Evolutionary conservation across 2,797 vertebrate genomes (phyloP), one percentile per base, ranked within the genome.

Genomic region (Paratrypauchen microcephalus): DNA sequence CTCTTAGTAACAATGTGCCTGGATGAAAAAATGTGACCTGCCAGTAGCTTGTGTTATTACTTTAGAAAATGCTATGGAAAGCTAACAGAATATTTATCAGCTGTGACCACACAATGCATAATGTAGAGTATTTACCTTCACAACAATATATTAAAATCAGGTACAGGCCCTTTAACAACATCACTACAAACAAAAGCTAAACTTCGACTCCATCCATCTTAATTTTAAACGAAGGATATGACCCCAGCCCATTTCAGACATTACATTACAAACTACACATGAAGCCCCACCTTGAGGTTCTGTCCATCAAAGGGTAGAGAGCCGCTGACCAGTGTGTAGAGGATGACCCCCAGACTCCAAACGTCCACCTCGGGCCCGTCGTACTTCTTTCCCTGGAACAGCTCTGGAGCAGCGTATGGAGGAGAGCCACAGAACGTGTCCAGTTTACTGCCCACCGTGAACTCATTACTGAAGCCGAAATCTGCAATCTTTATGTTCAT

Each of bases 401-500:
- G 96, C 77, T 99, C 97, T 0, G 98, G 97, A 76, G 97, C 97
- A 69, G 97, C 97, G 19, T 99, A 99, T 0, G 98, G 98, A 5
- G 98, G 98, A 69, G 97, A 98, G 81, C 98, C 98, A 70, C 98
- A 99, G 89, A 99, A 99, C 0, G 97, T 99, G 86, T 99, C 98
- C 92, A 99, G 93, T 92, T 99, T 99, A 87, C 95, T 97, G 80
- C 97, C 97, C 15, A 98, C 92, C 60, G 96, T 98, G 91, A 99
- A 99, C 92, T 99, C 97, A 41, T 99, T 99, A 87, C 98, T 99
- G 90, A 99, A 99, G 86, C 98, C 98, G 82, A 99, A 99, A 91
- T 99, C 97, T 9, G 97, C 98, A 83, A 99, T 99, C 94, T 99
- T 99, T 89, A 99, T 99, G 93, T 99, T 99, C 98, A 99, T 99